Percentiles rank a stretch among this genome's conserved stretches.
These are phyloP conservation scores for Galeruca laticollis DNA, from an alignment of 2,888 invertebrate species.

Conservation along the genomic window DNA sequence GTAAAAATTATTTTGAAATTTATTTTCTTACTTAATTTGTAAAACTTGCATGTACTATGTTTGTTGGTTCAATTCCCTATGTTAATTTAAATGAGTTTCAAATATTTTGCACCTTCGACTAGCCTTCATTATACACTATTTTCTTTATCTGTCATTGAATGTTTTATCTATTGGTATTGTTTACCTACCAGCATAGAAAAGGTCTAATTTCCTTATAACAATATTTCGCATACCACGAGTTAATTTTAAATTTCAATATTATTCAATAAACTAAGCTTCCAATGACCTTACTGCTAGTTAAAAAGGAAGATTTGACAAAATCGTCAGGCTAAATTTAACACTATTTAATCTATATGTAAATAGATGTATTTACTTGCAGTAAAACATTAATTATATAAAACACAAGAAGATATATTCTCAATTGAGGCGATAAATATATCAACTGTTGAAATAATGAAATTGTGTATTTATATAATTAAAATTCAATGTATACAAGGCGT, in stretches of 20 bases:
- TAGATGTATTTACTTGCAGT: not conserved
- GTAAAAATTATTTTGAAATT: too few species aligned
- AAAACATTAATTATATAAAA: not conserved
- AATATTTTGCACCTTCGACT: not conserved
- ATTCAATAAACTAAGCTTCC: not conserved
- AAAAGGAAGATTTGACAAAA: too few species aligned
- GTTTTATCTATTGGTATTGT: slow-evolving; percentile 2
- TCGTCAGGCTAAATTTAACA: too few species aligned
- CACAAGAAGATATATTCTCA: too few species aligned
- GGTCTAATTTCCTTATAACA: not conserved
- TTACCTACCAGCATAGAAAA: not conserved
- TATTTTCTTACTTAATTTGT: slow-evolving; percentile 7
- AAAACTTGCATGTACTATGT: not conserved
- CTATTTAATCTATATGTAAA: too few species aligned
- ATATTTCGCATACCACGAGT: not conserved
- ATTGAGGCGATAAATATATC: too few species aligned
- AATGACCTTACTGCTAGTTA: not conserved
- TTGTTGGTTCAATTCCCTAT: too few species aligned
- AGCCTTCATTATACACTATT: not conserved
- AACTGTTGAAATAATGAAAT: too few species aligned
- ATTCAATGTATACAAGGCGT: too few species aligned
- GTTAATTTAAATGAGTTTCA: too few species aligned
- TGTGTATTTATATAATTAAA: too few species aligned
- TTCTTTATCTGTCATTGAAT: not conserved
- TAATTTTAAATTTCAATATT: not conserved